Evolutionary conservation across 2,888 invertebrate genomes (phyloP), one percentile per base, ranked within the genome.

Genomic region (Aradus depressus): DNA sequence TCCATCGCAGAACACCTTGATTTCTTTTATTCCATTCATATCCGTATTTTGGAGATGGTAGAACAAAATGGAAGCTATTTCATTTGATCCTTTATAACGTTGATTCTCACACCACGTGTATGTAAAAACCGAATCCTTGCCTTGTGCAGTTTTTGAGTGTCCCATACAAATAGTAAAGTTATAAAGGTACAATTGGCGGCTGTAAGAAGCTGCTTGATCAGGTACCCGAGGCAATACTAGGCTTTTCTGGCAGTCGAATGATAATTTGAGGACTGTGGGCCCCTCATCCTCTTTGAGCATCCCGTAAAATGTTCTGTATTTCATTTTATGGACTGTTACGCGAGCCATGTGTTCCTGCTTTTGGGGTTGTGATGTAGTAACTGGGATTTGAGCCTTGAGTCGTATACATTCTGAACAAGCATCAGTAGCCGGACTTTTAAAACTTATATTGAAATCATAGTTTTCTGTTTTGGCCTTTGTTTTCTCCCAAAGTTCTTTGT

Each of bases 51-150:
- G 26, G 31, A 57, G 31, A 22, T 25, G 32, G 43, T 51, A 44
- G 18, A 28, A 54, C 18, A 58, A 22, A 22, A 44, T 26, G 22
- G 51, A 53, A 14, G 51, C 50, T 19, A 57, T 55, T 48, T 56
- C 57, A 37, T 55, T 56, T 12, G 55, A 48, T 6, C 54, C 55
- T 47, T 47, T 58, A 6, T 44, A 42, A 32, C 26, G 42, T 42
- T 59, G 37, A 39, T 50, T 48, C 49, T 59, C 56, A 16, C 48
- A 39, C 58, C 58, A 58, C 8, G 45, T 44, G 41, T 58, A 57
- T 23, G 31, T 21, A 16, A 43, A 55, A 16, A 50, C 39, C 12
- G 35, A 44, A 34, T 52, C 51, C 22, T 52, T 47, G 8, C 19
- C 37, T 6, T 37, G 28, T 28, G 14, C 22, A 28, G 26, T 23